Percentiles rank a stretch among this genome's conserved stretches.
Evolutionary conservation across 92 coral and sea anemone species (phyloP).

Genomic region (Desmophyllum pertusum): DNA sequence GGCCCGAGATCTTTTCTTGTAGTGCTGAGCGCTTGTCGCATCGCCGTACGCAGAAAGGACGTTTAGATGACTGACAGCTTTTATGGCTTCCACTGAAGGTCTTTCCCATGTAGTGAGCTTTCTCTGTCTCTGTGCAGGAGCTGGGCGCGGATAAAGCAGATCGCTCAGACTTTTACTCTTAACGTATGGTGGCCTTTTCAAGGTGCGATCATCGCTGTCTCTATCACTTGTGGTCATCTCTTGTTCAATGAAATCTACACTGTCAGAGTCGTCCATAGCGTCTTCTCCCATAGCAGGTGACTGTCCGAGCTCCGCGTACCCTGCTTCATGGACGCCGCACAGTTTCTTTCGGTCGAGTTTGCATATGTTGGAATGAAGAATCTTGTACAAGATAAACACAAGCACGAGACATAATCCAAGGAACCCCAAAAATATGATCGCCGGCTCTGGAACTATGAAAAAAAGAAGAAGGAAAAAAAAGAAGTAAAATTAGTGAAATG

Average conservation of each 20-base stretch:
- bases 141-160: conserved; percentile 1
- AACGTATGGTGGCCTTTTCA: not conserved
- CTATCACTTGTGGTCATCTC: conserved; percentile 32
- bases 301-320: conserved; percentile 29
- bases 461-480: not conserved
- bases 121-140: conserved; percentile 30
- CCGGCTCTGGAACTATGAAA: conserved; percentile 59
- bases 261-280: conserved; percentile 11
- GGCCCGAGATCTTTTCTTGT: not conserved
- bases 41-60: conserved; percentile 41
- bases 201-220: not conserved
- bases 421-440: conserved; percentile 59
- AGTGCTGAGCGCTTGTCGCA: not conserved
- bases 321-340: not conserved
- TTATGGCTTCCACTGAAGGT: conserved; percentile 31
- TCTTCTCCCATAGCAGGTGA: conserved; percentile 20
- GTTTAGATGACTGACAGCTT: conserved; percentile 26
- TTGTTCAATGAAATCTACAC: conserved; percentile 13
- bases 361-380: conserved; percentile 34
- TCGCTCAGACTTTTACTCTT: conserved; percentile 44
- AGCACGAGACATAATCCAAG: conserved; percentile 56
- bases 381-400: conserved; percentile 46
- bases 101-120: conserved; percentile 43
- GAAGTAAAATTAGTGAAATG: not conserved
- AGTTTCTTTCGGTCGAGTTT: conserved; percentile 22